These are phyloP conservation scores for Morinoia aosen DNA, from an alignment of 2,888 invertebrate species.

Conservation along the genomic window DNA sequence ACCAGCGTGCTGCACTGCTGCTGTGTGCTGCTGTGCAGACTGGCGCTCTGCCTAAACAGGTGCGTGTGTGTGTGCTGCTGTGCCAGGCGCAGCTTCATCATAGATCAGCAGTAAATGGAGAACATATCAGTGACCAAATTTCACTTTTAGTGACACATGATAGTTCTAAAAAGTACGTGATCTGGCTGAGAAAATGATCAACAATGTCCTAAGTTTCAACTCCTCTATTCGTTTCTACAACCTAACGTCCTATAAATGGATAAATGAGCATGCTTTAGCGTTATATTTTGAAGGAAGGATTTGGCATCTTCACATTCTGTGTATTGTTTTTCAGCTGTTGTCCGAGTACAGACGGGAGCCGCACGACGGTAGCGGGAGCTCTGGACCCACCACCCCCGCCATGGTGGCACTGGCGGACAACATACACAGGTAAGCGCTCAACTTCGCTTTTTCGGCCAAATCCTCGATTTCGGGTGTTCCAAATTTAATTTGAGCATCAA, in stretches of 20 bases:
- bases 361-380: not conserved
- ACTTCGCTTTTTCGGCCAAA: not conserved
- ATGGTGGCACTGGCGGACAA: conserved; percentile 30
- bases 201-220: not conserved
- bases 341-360: not conserved
- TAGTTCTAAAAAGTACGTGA: too few species aligned
- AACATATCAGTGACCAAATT: not conserved
- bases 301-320: not conserved
- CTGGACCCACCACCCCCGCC: not conserved
- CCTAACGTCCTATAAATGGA: not conserved
- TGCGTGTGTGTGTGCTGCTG: not conserved
- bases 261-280: too few species aligned
- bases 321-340: not conserved
- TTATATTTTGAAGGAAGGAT: too few species aligned
- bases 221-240: not conserved
- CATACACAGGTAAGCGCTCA: not conserved
- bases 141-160: too few species aligned
- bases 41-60: conserved; percentile 53
- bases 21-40: conserved; percentile 61
- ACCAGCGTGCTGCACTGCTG: conserved; percentile 64
- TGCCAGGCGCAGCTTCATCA: too few species aligned
- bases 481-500: too few species aligned
- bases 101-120: not conserved
- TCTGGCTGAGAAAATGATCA: too few species aligned
- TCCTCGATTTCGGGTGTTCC: not conserved